Evolutionary conservation across 2,797 vertebrate species (phyloP), one percentile per base, ranked within the genome.

Genomic region (Muscicapa comitata): DNA sequence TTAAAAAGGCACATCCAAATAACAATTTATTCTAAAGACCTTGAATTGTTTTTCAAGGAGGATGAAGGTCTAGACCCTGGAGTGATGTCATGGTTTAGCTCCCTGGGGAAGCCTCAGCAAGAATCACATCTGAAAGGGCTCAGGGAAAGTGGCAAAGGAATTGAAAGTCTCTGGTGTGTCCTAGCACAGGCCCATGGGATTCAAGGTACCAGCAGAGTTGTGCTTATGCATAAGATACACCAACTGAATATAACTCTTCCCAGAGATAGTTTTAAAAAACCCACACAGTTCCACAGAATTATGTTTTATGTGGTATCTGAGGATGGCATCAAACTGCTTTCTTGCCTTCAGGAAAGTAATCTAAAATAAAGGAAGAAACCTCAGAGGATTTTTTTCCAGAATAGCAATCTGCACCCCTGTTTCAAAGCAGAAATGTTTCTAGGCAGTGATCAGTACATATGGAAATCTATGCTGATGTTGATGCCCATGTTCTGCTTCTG

Each of bases 351-450:
- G 28, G 13, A 71, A 94, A 71, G 6, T 13, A 53, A 47, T 45
- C 25, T 48, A 51, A 75, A 31, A 51, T 51, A 75, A 90, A 77
- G 28, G 19, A 75, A 81, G 37, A 75, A 84, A 62, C 6, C 17
- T 65, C 35, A 45, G 57, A 24, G 4, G 8, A 51, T 37, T 35
- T 65, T 43, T 59, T 23, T 24, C 19, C 10, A 67, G 43, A 73
- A 63, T 42, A 17, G 53, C 18, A 29, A 79, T 5, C 33, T 73
- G 11, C 6, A 70, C 19, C 11, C 15, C 7, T 0, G 0, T 59
- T 61, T 77, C 38, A 88, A 75, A 72, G 28, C 25, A 95, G 66
- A 95, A 75, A 21, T 38, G 2, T 5, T 88, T 79, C 73, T 42
- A 79, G 31, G 37, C 37, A 50, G 10, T 59, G 55, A 25, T 33